A percentile compares a stretch with the other conserved stretches of the same genome.
These are phyloP conservation scores for Drosophila niveifrons DNA, from an alignment of 2,888 invertebrate species.

Conservation along the genomic window DNA sequence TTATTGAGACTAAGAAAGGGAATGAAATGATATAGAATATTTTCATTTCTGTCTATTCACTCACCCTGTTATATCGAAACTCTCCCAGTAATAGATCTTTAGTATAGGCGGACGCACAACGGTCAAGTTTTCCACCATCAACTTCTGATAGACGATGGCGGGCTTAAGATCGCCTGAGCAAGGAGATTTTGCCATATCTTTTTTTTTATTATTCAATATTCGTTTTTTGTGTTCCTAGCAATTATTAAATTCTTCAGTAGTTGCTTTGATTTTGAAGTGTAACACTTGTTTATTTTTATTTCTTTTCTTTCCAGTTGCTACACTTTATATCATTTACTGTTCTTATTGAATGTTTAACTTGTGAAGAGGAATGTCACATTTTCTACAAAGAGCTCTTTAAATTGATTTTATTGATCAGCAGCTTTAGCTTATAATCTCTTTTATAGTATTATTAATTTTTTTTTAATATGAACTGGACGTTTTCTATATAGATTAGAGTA, in stretches of 20 bases:
- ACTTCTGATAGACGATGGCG: conserved; percentile 52
- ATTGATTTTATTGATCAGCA: no score
- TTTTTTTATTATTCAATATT: not conserved
- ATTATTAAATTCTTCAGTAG: conserved; percentile 2
- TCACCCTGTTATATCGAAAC: conserved; percentile 75
- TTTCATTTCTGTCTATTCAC: not conserved
- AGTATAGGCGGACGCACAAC: conserved; percentile 73
- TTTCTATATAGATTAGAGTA: no score
- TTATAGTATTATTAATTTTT: no score
- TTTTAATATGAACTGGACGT: no score
- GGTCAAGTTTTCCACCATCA: conserved; percentile 80
- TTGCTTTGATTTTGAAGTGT: conserved; percentile 18
- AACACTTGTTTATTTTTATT: no score
- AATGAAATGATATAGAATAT: not conserved
- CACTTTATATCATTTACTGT: no score
- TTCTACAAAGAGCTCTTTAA: no score
- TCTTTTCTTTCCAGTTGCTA: no score
- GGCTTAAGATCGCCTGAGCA: conserved; percentile 45
- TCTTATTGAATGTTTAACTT: no score
- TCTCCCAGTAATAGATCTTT: conserved; percentile 80
- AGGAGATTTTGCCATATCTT: conserved; percentile 23
- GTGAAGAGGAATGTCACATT: no score
- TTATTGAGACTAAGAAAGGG: conserved; percentile 62
- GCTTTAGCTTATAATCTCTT: no score
- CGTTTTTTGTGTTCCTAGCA: conserved; percentile 1